A percentile compares a stretch with the other conserved stretches of the same genome.
Evolutionary conservation across 2,797 vertebrate species (phyloP).

Genomic region (Enoplosus armatus): DNA sequence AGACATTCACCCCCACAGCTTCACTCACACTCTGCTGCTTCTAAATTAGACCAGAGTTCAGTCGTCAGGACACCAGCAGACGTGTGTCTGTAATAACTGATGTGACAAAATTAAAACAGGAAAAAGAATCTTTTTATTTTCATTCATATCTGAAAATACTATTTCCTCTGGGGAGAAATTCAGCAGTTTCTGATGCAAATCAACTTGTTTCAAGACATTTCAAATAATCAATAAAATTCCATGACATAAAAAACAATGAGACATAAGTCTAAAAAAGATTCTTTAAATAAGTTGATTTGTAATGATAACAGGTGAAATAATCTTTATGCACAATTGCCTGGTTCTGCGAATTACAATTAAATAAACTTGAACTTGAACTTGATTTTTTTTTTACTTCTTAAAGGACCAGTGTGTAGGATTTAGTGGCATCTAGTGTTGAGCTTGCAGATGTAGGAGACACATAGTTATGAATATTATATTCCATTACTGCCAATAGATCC

Average conservation of each 20-base stretch:
- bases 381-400: not conserved
- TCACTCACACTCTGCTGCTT: conserved; percentile 36
- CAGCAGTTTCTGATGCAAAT: not conserved
- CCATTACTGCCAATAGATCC: too few species aligned
- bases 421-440: too few species aligned
- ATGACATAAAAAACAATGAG: not conserved
- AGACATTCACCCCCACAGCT: conserved; percentile 54
- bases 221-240: not conserved
- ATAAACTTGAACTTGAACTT: too few species aligned
- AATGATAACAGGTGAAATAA: not conserved
- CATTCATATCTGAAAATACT: not conserved
- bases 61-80: conserved; percentile 10
- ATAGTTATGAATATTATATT: too few species aligned
- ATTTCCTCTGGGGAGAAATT: not conserved
- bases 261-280: not conserved
- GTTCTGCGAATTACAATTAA: not conserved
- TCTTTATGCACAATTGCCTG: not conserved
- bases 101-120: not conserved
- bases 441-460: too few species aligned
- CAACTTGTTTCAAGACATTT: not conserved
- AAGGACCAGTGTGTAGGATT: too few species aligned
- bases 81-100: not conserved
- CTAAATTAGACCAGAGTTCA: conserved; percentile 39
- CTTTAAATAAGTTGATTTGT: not conserved
- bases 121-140: not conserved